Base-by-base conservation (phyloP, 2,113 vertebrate genomes). In the Girardinichthys multiradiatus region DNA sequence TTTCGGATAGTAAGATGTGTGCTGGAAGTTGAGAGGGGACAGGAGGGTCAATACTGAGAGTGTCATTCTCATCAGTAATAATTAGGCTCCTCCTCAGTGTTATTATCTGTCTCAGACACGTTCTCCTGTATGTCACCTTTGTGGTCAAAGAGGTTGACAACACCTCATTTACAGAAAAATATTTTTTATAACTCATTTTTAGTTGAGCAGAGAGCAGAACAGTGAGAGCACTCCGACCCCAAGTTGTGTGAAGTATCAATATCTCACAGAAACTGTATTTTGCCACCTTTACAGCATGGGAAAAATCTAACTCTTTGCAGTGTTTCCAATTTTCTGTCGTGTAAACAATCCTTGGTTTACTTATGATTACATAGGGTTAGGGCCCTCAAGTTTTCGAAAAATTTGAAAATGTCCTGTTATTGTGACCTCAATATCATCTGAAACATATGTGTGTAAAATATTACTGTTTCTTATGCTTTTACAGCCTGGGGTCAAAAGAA, bases 71-170 rank as follows among this genome's bases (percentile, higher is more conserved):
- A 24, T 54, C 51, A 54, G 26, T 57, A 15, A 74, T 28, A 33
- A 28, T 74, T 28, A 60, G 19, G 21, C 21, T 71, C 58, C 19
- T 62, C n/a, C 39, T 62, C 28, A 62, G 27, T 27, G 66, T 10
- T 28, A 58, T 58, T 26, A 9, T 58, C 39, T 67, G 10, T 61
- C 29, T 67, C 57, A 58, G n/a, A 58, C 37, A 60, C 27, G 8
- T 58, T 62, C 30, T 72, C 35, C 35, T 74, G 27, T 29, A 11
- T 58, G 21, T 74, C 72, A 74, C 54, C 65, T 42, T 65, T 35
- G 31, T 29, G 33, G 48, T 64, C 26, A 57, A 54, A 57, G 17
- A n/a, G n/a, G n/a, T n/a, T n/a, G n/a, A n/a, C n/a, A n/a, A n/a
- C n/a, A n/a, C n/a, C n/a, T n/a, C n/a, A 35, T 4, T 27, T 54